phyloP scores from a whole-genome alignment of 2,113 vertebrate species.

The Entomyzon cyanotis region DNA sequence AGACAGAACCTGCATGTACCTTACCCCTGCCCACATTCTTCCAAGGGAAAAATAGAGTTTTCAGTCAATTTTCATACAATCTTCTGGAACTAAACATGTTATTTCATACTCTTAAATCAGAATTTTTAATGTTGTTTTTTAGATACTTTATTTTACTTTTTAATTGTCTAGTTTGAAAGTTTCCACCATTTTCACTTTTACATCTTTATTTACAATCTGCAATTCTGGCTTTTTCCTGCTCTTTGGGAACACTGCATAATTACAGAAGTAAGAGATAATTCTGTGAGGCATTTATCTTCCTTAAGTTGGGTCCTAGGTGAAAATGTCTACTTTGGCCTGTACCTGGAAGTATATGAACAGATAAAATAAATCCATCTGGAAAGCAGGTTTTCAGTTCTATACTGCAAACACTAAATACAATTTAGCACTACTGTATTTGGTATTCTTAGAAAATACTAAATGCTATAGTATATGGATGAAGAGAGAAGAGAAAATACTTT shows the following conservation, averaged over 20 bases:
- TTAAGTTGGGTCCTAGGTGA: neutral
- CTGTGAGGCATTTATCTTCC: neutral
- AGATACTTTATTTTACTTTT: neutral
- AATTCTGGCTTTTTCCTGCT: neutral
- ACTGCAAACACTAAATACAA: neutral
- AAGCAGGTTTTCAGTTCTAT: neutral
- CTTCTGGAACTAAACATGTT: neutral
- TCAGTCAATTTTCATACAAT: neutral
- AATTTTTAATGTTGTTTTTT: neutral
- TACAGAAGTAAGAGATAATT: neutral
- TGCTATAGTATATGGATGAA: neutral
- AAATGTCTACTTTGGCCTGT: neutral
- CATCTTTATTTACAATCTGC: neutral
- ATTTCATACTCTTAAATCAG: neutral
- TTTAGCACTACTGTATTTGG: neutral
- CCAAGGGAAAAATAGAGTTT: neutral
- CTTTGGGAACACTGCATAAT: neutral
- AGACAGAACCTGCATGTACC: fast-evolving
- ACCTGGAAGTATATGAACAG: neutral
- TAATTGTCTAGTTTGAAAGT: neutral
- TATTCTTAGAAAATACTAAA: neutral
- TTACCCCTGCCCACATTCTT: neutral
- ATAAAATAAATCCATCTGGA: neutral
- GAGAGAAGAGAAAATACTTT: neutral
- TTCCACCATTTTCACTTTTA: neutral